Base-by-base conservation (phyloP, 2,113 vertebrate genomes). In the Micromys minutus region DNA sequence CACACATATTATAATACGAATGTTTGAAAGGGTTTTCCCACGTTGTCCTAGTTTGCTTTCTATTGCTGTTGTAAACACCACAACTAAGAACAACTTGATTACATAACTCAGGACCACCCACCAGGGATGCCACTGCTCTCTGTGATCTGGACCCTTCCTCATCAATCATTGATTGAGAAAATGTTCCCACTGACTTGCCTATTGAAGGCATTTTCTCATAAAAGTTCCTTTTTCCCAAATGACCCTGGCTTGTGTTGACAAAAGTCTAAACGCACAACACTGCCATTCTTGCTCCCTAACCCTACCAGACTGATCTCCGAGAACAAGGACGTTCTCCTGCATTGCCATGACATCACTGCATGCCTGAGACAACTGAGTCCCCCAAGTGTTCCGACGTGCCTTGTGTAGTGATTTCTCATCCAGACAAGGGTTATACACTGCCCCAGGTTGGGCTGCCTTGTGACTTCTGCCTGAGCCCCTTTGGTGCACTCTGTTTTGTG, bases 401-500 rank as follows among this genome's bases (percentile, higher is more conserved):
- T 34, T 69, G 74, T 89, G 26, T 47, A 67, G 36, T 42, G 52
- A 34, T 71, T 79, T 39, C 1, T 6, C 81, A 21, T 87, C 69
- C 71, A 34, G n/a, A 50, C 13, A 50, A 22, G 47, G 59, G 67
- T 67, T 67, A 1, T 36, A 26, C 5, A 17, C 42, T 59, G 17
- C 7, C 8, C 80, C 67, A 63, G 55, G 4, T 8, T 87, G 55
- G n/a, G 39, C 7, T 7, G 71, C 36, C 36, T 0, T 42, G 61
- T n/a, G 67, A 24, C 55, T 47, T 1, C 24, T 55, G 55, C 26
- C 75, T 55, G 57, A 50, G 3, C 76, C 81, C 34, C 59, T 71
- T 36, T 0, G 0, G 15, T 67, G 47, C 8, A 5, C 17, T 26
- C 0, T 80, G 59, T 22, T 21, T 9, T 21, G 17, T 29, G 22